Base-by-base conservation (phyloP, 2,797 vertebrate genomes). In the Spinus pinus region DNA sequence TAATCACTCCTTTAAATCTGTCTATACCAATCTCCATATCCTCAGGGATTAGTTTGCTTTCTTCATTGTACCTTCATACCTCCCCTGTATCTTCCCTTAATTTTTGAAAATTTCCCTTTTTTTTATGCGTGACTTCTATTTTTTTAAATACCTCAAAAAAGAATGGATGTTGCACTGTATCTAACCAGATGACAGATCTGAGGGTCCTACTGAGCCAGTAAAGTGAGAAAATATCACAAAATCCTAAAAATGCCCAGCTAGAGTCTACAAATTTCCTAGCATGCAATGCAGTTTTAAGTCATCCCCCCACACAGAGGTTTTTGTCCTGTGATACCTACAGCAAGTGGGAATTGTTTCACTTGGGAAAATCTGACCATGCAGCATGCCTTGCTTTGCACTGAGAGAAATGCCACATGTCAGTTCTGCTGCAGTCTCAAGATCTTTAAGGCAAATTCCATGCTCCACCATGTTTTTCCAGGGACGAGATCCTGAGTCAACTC, bases 351-450 rank as follows among this genome's bases (percentile, higher is more conserved):
- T 57, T 89, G 65, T 94, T 96, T 95, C 86, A 64, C 81, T 91
- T 61, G n/a, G 71, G 88, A 87, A 92, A 93, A 90, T 82, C 90
- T 70, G 88, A 50, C 53, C 78, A 62, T 85, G 81, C 78, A 91
- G 57, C 53, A 20, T 78, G 91, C 46, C 61, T 94, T 83, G 28
- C 69, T 79, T 54, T 11, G 15, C 67, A 58, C 86, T 58, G 57
- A 96, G 64, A 95, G 81, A 93, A 92, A 95, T 72, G 92, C 91
- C 94, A 92, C 88, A 94, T 91, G 93, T 75, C 86, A 78, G 71
- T 61, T 90, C 69, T 93, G 60, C 44, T 70, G 88, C 78, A 75
- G 86, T 94, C 83, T 93, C 91, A 89, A 81, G 88, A 78, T 96
- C 93, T 96, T 87, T 58, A 80, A 88, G 79, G 81, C 75, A 81